A percentile compares a stretch with the other conserved stretches of the same genome.
Evolutionary conservation across 2,113 vertebrate species (phyloP).

Genomic region (Cinclus cinclus): DNA sequence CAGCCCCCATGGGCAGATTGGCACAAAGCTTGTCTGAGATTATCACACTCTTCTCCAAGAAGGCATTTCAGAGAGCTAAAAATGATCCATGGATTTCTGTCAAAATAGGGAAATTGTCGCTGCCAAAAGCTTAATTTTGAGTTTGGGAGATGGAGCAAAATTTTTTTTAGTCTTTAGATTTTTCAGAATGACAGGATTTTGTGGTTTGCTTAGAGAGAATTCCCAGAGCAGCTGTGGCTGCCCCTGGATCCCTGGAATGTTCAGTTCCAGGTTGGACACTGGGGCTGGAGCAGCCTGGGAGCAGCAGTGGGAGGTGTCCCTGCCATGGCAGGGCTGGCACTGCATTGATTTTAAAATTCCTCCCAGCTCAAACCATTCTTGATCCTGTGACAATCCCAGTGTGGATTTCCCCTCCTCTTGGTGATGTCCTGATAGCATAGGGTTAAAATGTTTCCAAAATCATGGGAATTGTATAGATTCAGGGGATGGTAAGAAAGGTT

Average conservation of each 20-base stretch:
- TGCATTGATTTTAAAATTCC: accelerated
- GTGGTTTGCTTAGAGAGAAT: background rate
- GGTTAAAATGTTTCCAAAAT: too few relatives aligned
- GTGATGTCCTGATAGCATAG: too few relatives aligned
- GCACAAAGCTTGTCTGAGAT: background rate
- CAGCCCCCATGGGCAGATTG: background rate
- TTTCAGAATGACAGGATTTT: background rate
- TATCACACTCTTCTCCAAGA: background rate
- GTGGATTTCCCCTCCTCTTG: background rate
- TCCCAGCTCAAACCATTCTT: background rate
- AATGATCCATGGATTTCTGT: background rate
- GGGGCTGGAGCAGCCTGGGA: background rate
- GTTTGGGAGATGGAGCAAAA: background rate
- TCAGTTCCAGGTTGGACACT: background rate
- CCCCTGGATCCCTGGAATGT: background rate
- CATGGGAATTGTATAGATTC: too few relatives aligned
- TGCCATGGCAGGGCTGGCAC: background rate
- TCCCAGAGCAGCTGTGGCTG: background rate
- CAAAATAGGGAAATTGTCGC: background rate
- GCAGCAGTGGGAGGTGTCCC: background rate
- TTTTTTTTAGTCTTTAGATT: background rate
- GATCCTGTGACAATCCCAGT: background rate
- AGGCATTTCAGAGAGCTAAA: background rate
- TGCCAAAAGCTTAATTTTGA: background rate
- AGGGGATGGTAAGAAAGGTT: too few relatives aligned